Evolutionary conservation across 2,113 vertebrate genomes (phyloP).

Genomic region (Elgaria multicarinata): DNA sequence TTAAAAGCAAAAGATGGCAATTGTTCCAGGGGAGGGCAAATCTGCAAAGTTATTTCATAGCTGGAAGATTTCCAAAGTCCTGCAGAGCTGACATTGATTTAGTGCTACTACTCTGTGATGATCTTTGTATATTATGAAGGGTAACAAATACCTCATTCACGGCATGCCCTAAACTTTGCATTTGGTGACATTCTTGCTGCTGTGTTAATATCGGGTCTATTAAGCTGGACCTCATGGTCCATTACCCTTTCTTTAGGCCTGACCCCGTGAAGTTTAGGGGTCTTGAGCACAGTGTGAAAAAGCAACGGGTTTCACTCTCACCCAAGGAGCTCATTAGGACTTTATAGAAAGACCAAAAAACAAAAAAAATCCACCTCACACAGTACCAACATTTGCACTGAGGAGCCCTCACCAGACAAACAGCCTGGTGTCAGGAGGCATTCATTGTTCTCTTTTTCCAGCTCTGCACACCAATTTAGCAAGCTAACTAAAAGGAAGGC

Average conservation of each 20-base stretch:
- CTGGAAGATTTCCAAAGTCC: conserved; percentile 75
- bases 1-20: conserved; percentile 56
- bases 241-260: conserved; percentile 89
- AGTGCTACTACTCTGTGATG: conserved; percentile 78
- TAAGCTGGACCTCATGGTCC: conserved; percentile 89
- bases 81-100: conserved; percentile 78
- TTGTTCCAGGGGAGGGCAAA: conserved; percentile 52
- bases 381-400: conserved; percentile 91
- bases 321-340: conserved; percentile 97
- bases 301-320: conserved; percentile 89
- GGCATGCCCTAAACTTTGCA: conserved; percentile 81
- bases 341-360: conserved; percentile 90
- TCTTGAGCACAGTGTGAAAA: conserved; percentile 93
- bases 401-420: conserved; percentile 88
- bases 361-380: conserved; percentile 68
- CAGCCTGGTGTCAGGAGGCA: conserved; percentile 92
- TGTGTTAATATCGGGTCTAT: conserved; percentile 87
- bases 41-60: conserved; percentile 72
- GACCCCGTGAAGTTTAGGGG: conserved; percentile 91
- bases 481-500: conserved; percentile 66
- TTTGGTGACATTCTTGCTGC: conserved; percentile 87
- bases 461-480: conserved; percentile 73
- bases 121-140: conserved; percentile 84
- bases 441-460: conserved; percentile 83
- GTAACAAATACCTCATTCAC: conserved; percentile 86